Evolutionary conservation across 1,140 invertebrate genomes (phyloP).

Genomic region (Theocolax elegans): DNA sequence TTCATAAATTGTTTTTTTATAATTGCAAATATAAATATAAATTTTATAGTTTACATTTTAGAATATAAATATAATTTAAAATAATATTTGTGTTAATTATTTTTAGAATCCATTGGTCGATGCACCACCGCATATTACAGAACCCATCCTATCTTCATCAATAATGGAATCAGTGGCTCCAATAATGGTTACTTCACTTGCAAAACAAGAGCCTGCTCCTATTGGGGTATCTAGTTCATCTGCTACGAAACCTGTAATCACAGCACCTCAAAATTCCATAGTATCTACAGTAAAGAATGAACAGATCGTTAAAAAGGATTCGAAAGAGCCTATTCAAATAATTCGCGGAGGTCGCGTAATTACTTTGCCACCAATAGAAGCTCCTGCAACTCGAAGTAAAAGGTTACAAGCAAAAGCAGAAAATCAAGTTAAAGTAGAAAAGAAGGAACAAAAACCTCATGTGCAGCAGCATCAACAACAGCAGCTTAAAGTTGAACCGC

Average conservation of each 20-base stretch:
- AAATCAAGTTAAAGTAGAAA: constrained; percentile 27
- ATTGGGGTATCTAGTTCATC: not conserved
- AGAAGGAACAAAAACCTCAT: constrained; percentile 6
- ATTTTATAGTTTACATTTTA: not conserved
- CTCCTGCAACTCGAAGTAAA: constrained; percentile 76
- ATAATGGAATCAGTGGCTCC: constrained; percentile 14
- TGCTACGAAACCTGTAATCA: too few relatives aligned
- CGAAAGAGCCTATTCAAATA: constrained; percentile 75
- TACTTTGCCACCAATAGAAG: constrained; percentile 81
- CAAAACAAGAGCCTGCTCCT: not conserved
- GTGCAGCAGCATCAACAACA: not conserved
- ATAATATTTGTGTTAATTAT: not conserved
- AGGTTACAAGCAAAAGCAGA: constrained; percentile 60
- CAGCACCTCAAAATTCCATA: not conserved
- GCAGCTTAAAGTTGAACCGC: constrained; percentile 26
- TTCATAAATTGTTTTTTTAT: too few relatives aligned
- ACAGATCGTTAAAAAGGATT: constrained; percentile 45
- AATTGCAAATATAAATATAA: too few relatives aligned
- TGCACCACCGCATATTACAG: constrained; percentile 19
- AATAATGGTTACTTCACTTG: not conserved
- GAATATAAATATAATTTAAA: not conserved
- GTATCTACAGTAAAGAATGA: not conserved
- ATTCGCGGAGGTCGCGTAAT: constrained; percentile 78
- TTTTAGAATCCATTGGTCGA: constrained; percentile 28
- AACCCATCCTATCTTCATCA: constrained; percentile 28